Conservation (phyloP, 2,888 invertebrate genomes). For the Aelia acuminata region DNA sequence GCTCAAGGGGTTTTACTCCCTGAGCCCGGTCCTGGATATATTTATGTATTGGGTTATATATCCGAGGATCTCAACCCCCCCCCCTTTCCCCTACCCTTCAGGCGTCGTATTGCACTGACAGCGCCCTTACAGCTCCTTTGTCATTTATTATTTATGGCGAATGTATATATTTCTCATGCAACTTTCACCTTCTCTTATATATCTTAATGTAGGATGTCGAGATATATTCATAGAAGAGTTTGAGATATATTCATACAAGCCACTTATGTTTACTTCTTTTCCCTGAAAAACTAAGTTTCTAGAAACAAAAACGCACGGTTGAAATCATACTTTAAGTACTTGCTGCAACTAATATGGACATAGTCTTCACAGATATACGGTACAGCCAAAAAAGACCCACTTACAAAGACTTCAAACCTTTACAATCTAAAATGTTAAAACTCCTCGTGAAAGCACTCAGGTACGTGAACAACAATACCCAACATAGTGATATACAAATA, state of each 20-base stretch:
- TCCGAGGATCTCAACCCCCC: conserved; percentile 41
- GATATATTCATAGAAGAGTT: neutral
- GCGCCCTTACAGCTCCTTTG: conserved; percentile 50
- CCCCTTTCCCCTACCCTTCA: conserved; percentile 5
- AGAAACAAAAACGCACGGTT: too few relatives aligned
- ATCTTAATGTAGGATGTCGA: neutral
- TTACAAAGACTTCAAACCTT: too few relatives aligned
- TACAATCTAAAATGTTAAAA: too few relatives aligned
- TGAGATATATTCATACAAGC: neutral
- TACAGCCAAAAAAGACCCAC: too few relatives aligned
- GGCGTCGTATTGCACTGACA: conserved; percentile 53
- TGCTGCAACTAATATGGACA: too few relatives aligned
- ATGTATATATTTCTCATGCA: conserved; percentile 42
- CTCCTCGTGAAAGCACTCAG: too few relatives aligned
- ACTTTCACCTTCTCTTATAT: conserved; percentile 47
- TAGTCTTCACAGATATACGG: too few relatives aligned
- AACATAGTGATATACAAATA: too few relatives aligned
- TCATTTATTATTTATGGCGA: conserved; percentile 50
- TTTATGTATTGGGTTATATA: conserved; percentile 60
- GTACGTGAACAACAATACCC: too few relatives aligned
- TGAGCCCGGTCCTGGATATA: conserved; percentile 50
- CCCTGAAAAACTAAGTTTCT: too few relatives aligned
- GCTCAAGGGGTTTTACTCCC: conserved; percentile 57
- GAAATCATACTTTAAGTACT: too few relatives aligned
- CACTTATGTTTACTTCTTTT: neutral